Evolutionary conservation across 2,888 invertebrate genomes (phyloP), one percentile per base, ranked within the genome.

Genomic region (Nomada ruficornis): DNA sequence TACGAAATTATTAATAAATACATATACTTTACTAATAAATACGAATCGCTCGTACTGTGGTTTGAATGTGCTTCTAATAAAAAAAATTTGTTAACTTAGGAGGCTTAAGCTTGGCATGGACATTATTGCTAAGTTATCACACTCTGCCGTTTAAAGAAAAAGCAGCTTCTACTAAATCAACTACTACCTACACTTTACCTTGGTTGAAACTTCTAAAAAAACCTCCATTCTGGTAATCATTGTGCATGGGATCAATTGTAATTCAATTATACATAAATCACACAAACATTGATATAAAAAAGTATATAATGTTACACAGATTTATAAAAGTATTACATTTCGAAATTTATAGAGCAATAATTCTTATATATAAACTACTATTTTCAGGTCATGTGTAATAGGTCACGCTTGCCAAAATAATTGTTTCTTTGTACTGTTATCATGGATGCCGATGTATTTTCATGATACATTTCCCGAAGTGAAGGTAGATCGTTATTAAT

Each of bases 361-460:
- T 15, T 55, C 52, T 76, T 18, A 62, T 57, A 20, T 67, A 63
- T 26, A 68, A 44, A 75, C 9, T 63, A 68, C 80, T 18, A 64
- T 65, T 86, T 86, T 75, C 88, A 95, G 96, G 96, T 96, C 96
- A n/a, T 95, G 96, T 81, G 95, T 96, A 7, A 92, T 96, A 81
- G 96, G 96, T 63, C 96, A 97, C 91, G 96, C 96, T 84, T 96
- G 96, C 90, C 96, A 96, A 92, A 96, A 96, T 92, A 96, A 96
- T 92, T 96, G 96, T 86, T 96, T 96, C 92, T 96, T 96, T 92
- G 96, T 96, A 64, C 93, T 97, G 80, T 94, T 96, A 59, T 96
- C 96, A 13, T 97, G 96, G 96, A 94, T 97, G 91, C 96, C 96
- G 54, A 96, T 96, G 60, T 97, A 96, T 92, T 97, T 97, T 91